phyloP scores from a whole-genome alignment of 2,888 invertebrate genomes.

The Blastobasis adustella region DNA sequence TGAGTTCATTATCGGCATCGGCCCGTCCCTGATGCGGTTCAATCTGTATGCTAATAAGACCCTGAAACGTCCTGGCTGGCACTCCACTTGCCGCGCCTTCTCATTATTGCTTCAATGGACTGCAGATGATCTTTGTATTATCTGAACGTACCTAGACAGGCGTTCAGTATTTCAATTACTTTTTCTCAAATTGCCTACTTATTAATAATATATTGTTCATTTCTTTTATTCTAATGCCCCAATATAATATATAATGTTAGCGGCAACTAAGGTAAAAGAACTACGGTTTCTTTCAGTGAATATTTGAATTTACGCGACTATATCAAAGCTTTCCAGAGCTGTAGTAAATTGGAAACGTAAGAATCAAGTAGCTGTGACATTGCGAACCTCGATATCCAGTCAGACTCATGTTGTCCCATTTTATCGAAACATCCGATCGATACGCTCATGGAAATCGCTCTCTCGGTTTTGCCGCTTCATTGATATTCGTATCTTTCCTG shows the following conservation, averaged over 20 bases:
- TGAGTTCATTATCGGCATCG: conserved; percentile 36
- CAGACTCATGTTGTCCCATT: neutral
- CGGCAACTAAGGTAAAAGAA: too few relatives aligned
- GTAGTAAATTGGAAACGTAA: too few relatives aligned
- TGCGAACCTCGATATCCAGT: too few relatives aligned
- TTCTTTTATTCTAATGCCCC: too few relatives aligned
- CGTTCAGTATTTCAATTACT: too few relatives aligned
- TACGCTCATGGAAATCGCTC: conserved; percentile 23
- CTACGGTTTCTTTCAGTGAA: too few relatives aligned
- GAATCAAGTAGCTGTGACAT: too few relatives aligned
- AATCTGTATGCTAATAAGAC: conserved; percentile 64
- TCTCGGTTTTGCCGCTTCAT: conserved; percentile 25
- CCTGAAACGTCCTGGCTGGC: conserved; percentile 26
- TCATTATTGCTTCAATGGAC: conserved; percentile 30
- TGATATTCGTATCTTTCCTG: conserved; percentile 27
- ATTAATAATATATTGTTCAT: too few relatives aligned
- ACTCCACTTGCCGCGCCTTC: conserved; percentile 22
- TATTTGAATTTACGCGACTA: too few relatives aligned
- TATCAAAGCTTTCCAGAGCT: too few relatives aligned
- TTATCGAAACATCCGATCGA: conserved; percentile 13
- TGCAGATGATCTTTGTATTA: conserved; percentile 11
- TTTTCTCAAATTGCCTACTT: too few relatives aligned
- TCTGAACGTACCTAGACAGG: neutral
- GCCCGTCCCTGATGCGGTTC: conserved; percentile 31
- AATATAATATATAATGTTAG: too few relatives aligned